A percentile compares a stretch with the other conserved stretches of the same genome.
These are phyloP conservation scores for Chauna torquata DNA, from an alignment of 2,113 vertebrate genomes.

Conservation along the genomic window DNA sequence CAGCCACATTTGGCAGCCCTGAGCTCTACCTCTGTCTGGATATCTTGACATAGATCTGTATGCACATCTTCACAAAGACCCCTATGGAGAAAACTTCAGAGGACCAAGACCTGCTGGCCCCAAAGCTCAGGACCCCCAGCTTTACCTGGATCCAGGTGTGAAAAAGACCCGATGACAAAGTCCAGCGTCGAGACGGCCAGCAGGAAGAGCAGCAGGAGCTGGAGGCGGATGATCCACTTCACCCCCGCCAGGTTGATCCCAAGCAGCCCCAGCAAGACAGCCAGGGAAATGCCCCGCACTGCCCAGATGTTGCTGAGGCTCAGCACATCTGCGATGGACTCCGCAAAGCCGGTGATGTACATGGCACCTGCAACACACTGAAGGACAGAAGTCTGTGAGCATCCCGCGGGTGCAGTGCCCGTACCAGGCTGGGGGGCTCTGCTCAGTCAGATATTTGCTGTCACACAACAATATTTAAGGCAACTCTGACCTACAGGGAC, in stretches of 20 bases:
- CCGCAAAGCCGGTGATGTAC: constrained; percentile 96
- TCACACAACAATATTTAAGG: background rate
- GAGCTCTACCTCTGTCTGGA: background rate
- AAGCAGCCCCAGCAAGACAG: constrained; percentile 88
- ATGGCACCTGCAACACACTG: constrained; percentile 97
- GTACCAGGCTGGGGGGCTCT: fast-evolving
- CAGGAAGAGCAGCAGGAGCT: constrained; percentile 90
- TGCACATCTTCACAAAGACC: background rate
- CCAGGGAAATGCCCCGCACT: constrained; percentile 86
- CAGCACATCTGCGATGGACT: constrained; percentile 89
- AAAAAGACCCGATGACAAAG: constrained; percentile 93
- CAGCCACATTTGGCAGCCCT: background rate
- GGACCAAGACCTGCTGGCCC: background rate
- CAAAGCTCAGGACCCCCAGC: background rate
- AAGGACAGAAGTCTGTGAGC: background rate
- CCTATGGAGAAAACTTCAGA: background rate
- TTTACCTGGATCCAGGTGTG: constrained; percentile 92
- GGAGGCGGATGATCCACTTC: constrained; percentile 95
- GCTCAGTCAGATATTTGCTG: background rate
- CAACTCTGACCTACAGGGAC: background rate
- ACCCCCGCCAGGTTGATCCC: constrained; percentile 96
- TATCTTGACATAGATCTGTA: too few species aligned
- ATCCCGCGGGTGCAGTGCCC: fast-evolving
- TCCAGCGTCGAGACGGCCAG: constrained; percentile 92
- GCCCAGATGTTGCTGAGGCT: constrained; percentile 87